Percentiles rank a stretch among this genome's conserved stretches.
These are phyloP conservation scores for Apogon hyalosoma DNA, from an alignment of 2,797 vertebrate species.

Conservation along the genomic window DNA sequence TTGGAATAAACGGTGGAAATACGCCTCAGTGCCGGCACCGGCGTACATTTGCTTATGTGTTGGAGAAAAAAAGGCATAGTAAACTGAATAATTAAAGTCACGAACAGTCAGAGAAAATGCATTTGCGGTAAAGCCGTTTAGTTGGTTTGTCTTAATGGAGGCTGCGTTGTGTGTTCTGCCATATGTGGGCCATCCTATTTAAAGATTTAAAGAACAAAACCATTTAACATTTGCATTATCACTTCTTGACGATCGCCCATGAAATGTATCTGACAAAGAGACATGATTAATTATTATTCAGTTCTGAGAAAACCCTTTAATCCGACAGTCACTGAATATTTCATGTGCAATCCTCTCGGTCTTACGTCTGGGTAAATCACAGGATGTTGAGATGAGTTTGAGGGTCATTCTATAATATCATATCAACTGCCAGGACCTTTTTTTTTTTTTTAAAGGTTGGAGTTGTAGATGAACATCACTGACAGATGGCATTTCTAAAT, in stretches of 20 bases:
- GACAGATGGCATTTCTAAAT: slow-evolving; percentile 30
- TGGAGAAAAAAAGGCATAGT: not conserved
- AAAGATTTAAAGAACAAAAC: not conserved
- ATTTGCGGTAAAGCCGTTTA: slow-evolving; percentile 23
- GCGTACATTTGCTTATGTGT: not conserved
- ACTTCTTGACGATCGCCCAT: not conserved
- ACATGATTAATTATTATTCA: not conserved
- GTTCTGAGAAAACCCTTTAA: slow-evolving; percentile 10
- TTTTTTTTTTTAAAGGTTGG: slow-evolving; percentile 1
- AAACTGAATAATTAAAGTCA: not conserved
- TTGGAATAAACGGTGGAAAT: not conserved
- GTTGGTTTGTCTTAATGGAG: not conserved
- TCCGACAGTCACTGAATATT: slow-evolving; percentile 10
- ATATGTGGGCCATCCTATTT: slow-evolving; percentile 4
- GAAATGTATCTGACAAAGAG: not conserved
- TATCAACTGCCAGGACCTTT: slow-evolving; percentile 11
- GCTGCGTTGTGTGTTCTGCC: slow-evolving; percentile 9
- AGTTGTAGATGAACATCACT: slow-evolving; percentile 18
- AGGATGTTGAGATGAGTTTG: not conserved
- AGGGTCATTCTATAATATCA: not conserved
- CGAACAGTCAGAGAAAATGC: slow-evolving; percentile 4
- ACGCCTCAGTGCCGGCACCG: not conserved
- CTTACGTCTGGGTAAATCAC: not conserved
- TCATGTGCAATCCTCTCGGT: not conserved
- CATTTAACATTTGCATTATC: not conserved